Percentiles rank a stretch among this genome's conserved stretches.
phyloP scores from a whole-genome alignment of 2,888 invertebrate species.

The Chrysolina haemoptera region DNA sequence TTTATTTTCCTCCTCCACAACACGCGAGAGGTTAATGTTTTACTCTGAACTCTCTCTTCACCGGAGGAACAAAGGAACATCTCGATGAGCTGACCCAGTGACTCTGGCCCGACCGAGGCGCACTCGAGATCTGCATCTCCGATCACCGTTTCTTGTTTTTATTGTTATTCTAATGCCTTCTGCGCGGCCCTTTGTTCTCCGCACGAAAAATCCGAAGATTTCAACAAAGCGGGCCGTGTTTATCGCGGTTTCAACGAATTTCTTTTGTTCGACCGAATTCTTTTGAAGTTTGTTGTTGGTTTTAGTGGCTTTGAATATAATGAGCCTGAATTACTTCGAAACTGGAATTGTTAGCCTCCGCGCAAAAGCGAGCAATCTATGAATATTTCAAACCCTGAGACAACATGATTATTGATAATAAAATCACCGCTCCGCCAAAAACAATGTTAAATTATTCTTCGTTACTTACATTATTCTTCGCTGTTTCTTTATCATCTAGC shows the following conservation, averaged over 20 bases:
- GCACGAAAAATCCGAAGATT: constrained; percentile 25
- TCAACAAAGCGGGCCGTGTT: constrained; percentile 36
- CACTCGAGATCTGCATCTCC: constrained; percentile 38
- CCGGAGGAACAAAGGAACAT: constrained; percentile 57
- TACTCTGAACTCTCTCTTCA: constrained; percentile 57
- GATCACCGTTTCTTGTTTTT: constrained; percentile 31
- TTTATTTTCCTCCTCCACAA: constrained; percentile 44
- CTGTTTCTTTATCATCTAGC: no score
- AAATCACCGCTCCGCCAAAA: no score
- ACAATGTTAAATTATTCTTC: no score
- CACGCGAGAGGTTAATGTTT: constrained; percentile 61
- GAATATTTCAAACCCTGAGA: no score
- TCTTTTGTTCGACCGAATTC: constrained; percentile 33
- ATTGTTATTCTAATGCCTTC: constrained; percentile 30
- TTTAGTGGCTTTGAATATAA: not conserved
- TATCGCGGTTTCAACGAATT: constrained; percentile 37
- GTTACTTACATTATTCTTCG: no score
- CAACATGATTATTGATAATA: no score
- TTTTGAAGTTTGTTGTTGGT: constrained; percentile 18
- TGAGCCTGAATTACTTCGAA: not conserved
- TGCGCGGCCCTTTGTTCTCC: constrained; percentile 16
- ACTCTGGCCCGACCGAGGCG: constrained; percentile 35
- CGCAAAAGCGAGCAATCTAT: not conserved
- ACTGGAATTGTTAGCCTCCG: not conserved
- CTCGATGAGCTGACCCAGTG: constrained; percentile 44